phyloP scores from a whole-genome alignment of 1,140 invertebrate genomes.

The Nasonia vitripennis region DNA sequence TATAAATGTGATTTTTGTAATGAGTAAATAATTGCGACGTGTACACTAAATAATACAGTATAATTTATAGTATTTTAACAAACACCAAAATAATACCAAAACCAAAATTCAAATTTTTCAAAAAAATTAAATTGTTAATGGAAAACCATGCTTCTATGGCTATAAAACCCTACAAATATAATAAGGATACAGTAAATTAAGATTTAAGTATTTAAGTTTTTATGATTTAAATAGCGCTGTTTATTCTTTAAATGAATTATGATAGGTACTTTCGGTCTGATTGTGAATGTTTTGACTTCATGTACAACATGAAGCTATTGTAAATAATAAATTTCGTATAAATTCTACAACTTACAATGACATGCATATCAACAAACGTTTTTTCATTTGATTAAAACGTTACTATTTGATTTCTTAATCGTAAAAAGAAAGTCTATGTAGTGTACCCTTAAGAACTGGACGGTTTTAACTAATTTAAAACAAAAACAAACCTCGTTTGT shows the following conservation, averaged over 20 bases:
- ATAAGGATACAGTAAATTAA: neutral
- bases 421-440: neutral
- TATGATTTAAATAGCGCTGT: neutral
- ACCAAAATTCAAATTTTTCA: neutral
- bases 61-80: slow-evolving; percentile 18
- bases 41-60: neutral
- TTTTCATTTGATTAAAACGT: neutral
- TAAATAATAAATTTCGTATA: too few relatives aligned
- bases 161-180: slow-evolving; percentile 11
- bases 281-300: neutral
- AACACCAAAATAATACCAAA: slow-evolving; percentile 26
- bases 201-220: neutral
- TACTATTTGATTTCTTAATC: too few relatives aligned
- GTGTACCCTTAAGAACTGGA: slow-evolving; percentile 32
- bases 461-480: slow-evolving; percentile 36
- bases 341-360: neutral
- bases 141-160: slow-evolving; percentile 23
- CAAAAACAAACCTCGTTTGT: slow-evolving; percentile 73
- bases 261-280: neutral
- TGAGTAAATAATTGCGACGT: slow-evolving; percentile 3
- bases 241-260: too few relatives aligned
- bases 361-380: neutral
- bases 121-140: slow-evolving; percentile 1
- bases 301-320: neutral
- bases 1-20: neutral